Conservation (phyloP, 2,797 vertebrate genomes). For the Paguma larvata region DNA sequence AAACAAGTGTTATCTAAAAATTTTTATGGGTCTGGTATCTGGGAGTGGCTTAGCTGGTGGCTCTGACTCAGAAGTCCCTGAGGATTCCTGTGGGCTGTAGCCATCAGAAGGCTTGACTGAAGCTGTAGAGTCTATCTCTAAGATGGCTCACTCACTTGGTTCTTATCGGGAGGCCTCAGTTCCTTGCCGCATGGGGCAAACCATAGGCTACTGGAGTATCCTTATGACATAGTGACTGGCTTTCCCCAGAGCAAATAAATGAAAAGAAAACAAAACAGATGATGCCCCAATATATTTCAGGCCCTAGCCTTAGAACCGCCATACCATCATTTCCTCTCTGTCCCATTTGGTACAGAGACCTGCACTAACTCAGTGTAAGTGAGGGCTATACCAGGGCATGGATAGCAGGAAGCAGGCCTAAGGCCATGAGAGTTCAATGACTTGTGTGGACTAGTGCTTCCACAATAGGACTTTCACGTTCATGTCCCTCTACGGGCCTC, state of each 20-base stretch:
- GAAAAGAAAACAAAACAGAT: neutral
- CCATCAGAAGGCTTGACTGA: neutral
- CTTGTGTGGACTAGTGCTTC: neutral
- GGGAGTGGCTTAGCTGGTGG: neutral
- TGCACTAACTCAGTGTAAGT: neutral
- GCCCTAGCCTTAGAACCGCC: neutral
- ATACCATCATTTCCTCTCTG: neutral
- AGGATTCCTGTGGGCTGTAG: neutral
- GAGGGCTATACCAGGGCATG: neutral
- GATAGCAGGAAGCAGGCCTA: neutral
- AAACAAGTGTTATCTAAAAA: neutral
- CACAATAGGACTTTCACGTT: neutral
- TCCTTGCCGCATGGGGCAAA: neutral
- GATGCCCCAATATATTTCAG: neutral
- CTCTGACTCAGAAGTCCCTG: neutral
- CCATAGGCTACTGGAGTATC: neutral
- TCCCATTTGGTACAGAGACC: neutral
- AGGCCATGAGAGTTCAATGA: neutral
- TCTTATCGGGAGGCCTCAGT: neutral
- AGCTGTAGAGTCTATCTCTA: neutral
- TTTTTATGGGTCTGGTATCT: neutral
- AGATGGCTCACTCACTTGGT: neutral
- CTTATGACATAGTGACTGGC: neutral
- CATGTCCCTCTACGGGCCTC: neutral
- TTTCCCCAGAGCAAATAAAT: neutral